Evolutionary conservation across 2,888 invertebrate species (phyloP).

Genomic region (Drosophila quinaria): DNA sequence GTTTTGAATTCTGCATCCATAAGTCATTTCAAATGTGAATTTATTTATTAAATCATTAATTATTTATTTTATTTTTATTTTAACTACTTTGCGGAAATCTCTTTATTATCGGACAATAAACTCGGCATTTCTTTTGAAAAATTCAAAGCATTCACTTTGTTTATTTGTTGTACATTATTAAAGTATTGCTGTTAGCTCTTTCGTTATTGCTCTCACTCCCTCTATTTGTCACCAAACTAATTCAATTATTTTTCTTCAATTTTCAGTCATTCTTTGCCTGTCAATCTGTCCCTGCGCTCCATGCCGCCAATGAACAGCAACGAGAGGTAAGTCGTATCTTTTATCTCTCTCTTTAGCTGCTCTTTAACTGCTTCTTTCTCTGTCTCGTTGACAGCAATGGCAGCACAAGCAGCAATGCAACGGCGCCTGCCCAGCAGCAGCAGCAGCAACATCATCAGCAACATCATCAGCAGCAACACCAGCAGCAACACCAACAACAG

Average conservation of each 20-base stretch:
- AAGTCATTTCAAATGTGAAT: too few species aligned
- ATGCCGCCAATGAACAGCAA: slow-evolving; percentile 73
- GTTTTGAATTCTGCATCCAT: too few species aligned
- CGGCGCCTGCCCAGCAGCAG: slow-evolving; percentile 30
- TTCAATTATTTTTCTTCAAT: background rate
- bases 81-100: too few species aligned
- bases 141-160: too few species aligned
- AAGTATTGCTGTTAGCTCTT: background rate
- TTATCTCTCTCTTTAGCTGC: background rate
- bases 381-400: slow-evolving; percentile 55
- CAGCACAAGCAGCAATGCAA: slow-evolving; percentile 64
- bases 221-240: background rate
- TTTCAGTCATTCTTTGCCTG: slow-evolving; percentile 80
- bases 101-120: too few species aligned
- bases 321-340: slow-evolving; percentile 69
- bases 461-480: slow-evolving; percentile 30
- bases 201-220: background rate
- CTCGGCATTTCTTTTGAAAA: too few species aligned
- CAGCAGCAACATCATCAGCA: slow-evolving; percentile 42
- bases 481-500: slow-evolving; percentile 29
- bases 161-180: background rate
- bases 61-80: too few species aligned
- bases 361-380: background rate
- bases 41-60: too few species aligned
- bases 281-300: slow-evolving; percentile 83